Evolutionary conservation across 2,888 invertebrate species (phyloP).

Genomic region (Clepsis dumicolana): DNA sequence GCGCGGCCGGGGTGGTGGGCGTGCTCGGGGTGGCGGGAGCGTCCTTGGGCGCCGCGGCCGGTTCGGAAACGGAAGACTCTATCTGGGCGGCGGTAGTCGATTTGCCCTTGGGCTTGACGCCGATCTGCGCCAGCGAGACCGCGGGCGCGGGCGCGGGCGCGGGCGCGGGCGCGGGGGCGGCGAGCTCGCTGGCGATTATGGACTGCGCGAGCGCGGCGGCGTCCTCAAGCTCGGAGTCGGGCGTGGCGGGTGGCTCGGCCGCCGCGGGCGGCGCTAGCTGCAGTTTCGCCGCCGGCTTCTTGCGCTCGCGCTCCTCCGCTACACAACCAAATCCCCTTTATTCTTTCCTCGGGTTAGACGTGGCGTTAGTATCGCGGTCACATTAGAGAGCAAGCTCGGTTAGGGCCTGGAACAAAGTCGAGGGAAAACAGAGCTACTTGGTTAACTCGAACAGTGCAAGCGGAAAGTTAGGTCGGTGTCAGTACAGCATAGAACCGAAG

Average conservation of each 20-base stretch:
- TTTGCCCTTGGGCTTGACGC: conserved; percentile 74
- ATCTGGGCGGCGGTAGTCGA: conserved; percentile 73
- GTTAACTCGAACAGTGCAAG: conserved; percentile 82
- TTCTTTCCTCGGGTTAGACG: conserved; percentile 80
- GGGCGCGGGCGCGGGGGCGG: conserved; percentile 64
- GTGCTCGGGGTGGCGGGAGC: conserved; percentile 44
- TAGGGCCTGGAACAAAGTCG: conserved; percentile 87
- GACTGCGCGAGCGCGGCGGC: conserved; percentile 78
- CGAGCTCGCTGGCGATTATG: conserved; percentile 81
- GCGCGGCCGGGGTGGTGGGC: conserved; percentile 8
- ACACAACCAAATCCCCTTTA: conserved; percentile 84
- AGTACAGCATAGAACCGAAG: conserved; percentile 69
- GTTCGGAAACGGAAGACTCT: conserved; percentile 71
- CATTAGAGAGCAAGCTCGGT: conserved; percentile 87
- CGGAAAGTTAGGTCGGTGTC: conserved; percentile 75
- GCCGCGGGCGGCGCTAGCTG: conserved; percentile 73
- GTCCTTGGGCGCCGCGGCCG: conserved; percentile 29
- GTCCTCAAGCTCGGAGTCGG: conserved; percentile 83
- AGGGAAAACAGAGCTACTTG: conserved; percentile 82
- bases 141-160: conserved; percentile 51
- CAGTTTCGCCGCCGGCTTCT: conserved; percentile 78
- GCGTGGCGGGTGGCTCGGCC: conserved; percentile 77
- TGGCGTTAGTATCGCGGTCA: conserved; percentile 86
- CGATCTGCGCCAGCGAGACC: conserved; percentile 82
- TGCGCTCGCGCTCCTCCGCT: conserved; percentile 83